Evolutionary conservation across 2,797 vertebrate species (phyloP).

Genomic region (Tenualosa ilisha): DNA sequence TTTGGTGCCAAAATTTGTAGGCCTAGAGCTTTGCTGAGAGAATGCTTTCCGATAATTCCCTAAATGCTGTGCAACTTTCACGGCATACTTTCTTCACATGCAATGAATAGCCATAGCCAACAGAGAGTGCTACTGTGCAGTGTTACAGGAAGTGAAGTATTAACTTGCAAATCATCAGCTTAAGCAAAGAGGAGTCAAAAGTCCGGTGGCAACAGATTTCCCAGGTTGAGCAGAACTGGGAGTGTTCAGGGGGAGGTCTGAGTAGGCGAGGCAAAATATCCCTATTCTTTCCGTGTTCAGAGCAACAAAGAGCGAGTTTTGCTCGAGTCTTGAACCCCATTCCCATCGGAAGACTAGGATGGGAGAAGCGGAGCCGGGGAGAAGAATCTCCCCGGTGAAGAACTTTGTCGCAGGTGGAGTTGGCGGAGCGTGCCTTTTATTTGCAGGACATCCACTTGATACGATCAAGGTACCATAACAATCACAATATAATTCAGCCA

Average conservation of each 20-base stretch:
- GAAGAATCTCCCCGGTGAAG: slow-evolving; percentile 68
- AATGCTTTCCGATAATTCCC: too few relatives aligned
- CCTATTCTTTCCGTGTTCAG: neutral
- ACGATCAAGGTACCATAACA: slow-evolving; percentile 75
- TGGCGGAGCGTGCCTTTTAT: slow-evolving; percentile 73
- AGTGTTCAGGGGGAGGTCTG: neutral
- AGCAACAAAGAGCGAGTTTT: neutral
- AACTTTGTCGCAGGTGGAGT: slow-evolving; percentile 77
- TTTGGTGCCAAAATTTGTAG: neutral
- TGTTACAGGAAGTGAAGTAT: neutral
- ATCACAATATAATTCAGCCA: neutral
- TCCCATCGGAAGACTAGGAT: slow-evolving; percentile 44
- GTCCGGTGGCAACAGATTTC: slow-evolving; percentile 23
- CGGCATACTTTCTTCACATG: neutral
- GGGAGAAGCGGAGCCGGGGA: slow-evolving; percentile 44
- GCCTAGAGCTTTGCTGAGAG: too few relatives aligned
- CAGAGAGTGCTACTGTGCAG: slow-evolving; percentile 23
- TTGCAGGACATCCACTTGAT: slow-evolving; percentile 80
- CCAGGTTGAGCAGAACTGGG: neutral
- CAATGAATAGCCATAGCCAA: neutral
- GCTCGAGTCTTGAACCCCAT: neutral
- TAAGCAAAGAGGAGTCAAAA: slow-evolving; percentile 25
- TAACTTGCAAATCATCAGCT: slow-evolving; percentile 27
- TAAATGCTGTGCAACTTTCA: neutral
- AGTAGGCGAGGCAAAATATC: neutral